A percentile compares a stretch with the other conserved stretches of the same genome.
Conservation (phyloP, 1,140 invertebrate genomes). For the Heterodera schachtii region DNA sequence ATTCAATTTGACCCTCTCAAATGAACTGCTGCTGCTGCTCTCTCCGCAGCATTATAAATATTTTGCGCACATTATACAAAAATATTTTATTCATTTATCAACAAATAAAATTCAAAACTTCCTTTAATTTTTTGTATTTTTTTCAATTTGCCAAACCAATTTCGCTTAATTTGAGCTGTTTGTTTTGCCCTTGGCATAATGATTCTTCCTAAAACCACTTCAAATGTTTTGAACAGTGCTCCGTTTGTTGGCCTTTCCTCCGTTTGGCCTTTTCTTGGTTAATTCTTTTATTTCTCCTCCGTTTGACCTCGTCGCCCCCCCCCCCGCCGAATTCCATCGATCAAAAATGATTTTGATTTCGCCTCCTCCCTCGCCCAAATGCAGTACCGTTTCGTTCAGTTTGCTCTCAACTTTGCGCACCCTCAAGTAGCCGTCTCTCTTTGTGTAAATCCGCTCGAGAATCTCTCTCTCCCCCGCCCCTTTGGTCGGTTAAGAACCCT, state of each 20-base stretch:
- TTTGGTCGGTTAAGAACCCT: constrained; percentile 5
- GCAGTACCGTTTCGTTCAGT: background rate
- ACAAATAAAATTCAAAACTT: too few species aligned
- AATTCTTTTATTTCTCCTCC: too few species aligned
- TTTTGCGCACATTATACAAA: background rate
- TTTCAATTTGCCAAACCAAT: too few species aligned
- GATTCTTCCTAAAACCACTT: too few species aligned
- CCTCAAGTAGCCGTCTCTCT: background rate
- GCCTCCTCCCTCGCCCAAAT: background rate
- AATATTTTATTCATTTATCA: background rate
- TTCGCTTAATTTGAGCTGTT: too few species aligned
- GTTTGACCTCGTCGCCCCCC: too few species aligned
- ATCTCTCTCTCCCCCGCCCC: background rate
- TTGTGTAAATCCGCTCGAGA: background rate
- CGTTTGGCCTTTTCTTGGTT: too few species aligned
- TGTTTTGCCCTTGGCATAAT: too few species aligned
- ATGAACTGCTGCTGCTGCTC: background rate
- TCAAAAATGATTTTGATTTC: constrained; percentile 11
- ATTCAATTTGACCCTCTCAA: background rate
- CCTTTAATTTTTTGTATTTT: too few species aligned
- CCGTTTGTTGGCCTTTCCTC: too few species aligned
- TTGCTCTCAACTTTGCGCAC: background rate
- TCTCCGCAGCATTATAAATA: background rate
- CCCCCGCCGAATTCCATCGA: background rate
- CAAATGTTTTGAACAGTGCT: too few species aligned